Base-by-base conservation (phyloP, 2,888 invertebrate genomes). In the Cerastoderma edule region DNA sequence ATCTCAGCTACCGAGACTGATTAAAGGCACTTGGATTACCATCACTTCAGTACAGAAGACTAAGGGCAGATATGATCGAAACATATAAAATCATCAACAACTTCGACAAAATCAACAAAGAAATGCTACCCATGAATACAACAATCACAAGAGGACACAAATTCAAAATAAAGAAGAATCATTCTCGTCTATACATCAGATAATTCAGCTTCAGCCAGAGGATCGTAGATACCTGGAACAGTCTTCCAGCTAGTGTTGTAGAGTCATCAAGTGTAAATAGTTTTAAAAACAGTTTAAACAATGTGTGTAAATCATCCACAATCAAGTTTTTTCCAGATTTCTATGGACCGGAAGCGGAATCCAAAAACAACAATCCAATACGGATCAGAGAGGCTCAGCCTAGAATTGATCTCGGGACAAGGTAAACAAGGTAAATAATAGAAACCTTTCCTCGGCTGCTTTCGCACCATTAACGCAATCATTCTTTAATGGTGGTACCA, bases 51-150 rank as follows among this genome's bases (percentile, higher is more conserved):
- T 63, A 70, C 46, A 63, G 70, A 53, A 63, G 70, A 50, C n/a
- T n/a, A 8, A 48, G 70, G 35, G 32, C 48, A 32, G 70, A 70
- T 33, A 70, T 70, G 63, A 27, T 70, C 27, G 32, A 63, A 50
- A 46, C 53, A 32, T 63, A 1, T 24, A 70, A 32, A 63, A 70
- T 70, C 8, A 63, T 70, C 0, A 48, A 70, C 24, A 22, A 63
- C 5, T 33, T 27, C n/a, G 60, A 60, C 13, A 27, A 27, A 27
- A 24, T 6, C 22, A 16, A 54, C 22, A 22, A 28, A 6, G 4
- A 53, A 8, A 8, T 39, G 8, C n/a, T 24, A 27, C 22, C 8
- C 3, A 3, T 24, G 16, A 6, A 54, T 16, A n/a, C 3, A 5
- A 3, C 22, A 27, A 4, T 16, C 22, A 54, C 22, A 8, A 8